phyloP scores from a whole-genome alignment of 2,888 invertebrate species.

The Yponomeuta malinellus region DNA sequence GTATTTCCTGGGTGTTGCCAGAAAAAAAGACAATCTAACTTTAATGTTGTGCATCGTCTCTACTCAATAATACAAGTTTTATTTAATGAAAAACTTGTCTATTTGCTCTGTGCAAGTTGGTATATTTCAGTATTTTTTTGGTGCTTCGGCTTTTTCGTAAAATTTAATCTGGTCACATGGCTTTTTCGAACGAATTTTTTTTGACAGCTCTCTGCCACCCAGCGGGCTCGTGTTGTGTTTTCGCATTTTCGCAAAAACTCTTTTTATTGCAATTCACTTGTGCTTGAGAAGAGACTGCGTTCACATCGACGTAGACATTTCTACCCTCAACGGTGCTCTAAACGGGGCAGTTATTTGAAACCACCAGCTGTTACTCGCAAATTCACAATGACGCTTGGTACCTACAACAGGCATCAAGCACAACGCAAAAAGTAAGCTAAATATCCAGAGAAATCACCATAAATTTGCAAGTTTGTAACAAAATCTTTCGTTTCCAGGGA shows the following conservation, averaged over 20 bases:
- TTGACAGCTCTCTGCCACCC: neutral
- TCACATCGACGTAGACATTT: neutral
- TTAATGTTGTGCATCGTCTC: too few species aligned
- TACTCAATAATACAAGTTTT: too few species aligned
- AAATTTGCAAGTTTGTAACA: neutral
- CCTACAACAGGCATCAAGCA: slow-evolving; percentile 67
- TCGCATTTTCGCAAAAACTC: neutral
- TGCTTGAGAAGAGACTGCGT: neutral
- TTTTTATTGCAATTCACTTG: neutral
- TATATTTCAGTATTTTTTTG: too few species aligned
- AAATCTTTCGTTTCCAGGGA: slow-evolving; percentile 46
- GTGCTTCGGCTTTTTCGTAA: too few species aligned
- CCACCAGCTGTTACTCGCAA: neutral
- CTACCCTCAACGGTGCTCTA: neutral
- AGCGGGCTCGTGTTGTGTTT: slow-evolving; percentile 10
- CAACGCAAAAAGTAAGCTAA: slow-evolving; percentile 57
- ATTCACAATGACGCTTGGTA: slow-evolving; percentile 62
- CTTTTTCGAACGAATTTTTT: neutral
- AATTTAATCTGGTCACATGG: too few species aligned
- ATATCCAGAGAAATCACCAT: neutral
- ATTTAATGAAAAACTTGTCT: too few species aligned
- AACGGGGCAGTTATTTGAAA: neutral
- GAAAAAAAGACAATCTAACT: too few species aligned
- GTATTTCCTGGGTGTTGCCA: too few species aligned
- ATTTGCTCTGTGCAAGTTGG: too few species aligned